These are phyloP conservation scores for Eleginops maclovinus DNA, from an alignment of 2,113 vertebrate species.

Conservation along the genomic window DNA sequence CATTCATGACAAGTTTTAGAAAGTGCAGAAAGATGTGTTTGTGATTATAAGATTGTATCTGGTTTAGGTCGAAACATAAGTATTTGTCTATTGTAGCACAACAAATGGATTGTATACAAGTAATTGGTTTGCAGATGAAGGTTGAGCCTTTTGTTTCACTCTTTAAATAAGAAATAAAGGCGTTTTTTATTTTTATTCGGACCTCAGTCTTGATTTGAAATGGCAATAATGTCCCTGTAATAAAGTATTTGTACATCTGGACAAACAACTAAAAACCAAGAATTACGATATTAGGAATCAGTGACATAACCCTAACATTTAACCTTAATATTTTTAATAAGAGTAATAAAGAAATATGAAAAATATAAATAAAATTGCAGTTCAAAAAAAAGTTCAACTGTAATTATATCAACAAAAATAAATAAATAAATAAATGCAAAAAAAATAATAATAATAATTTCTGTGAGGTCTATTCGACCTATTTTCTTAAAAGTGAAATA, in stretches of 20 bases:
- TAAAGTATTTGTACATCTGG: background rate
- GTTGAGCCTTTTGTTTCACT: slow-evolving; percentile 1
- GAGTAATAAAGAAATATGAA: background rate
- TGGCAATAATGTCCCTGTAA: background rate
- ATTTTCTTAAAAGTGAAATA: background rate
- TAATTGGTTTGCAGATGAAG: no score
- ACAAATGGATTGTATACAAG: background rate
- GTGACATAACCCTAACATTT: background rate
- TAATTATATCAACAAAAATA: background rate
- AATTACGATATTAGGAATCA: background rate
- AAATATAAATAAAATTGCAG: background rate
- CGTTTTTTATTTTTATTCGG: slow-evolving; percentile 22
- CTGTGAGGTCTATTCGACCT: no score
- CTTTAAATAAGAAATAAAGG: background rate
- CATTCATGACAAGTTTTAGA: slow-evolving; percentile 21
- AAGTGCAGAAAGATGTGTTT: slow-evolving; percentile 27
- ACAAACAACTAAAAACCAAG: slow-evolving; percentile 8
- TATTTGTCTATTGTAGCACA: background rate
- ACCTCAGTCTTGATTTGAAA: background rate
- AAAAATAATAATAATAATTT: no score
- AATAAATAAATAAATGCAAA: background rate
- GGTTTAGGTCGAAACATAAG: slow-evolving; percentile 17
- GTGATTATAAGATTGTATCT: background rate
- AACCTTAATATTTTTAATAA: background rate
- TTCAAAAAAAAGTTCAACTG: background rate